Base-by-base conservation (phyloP, 2,888 invertebrate species). In the Catocala sponsa region DNA sequence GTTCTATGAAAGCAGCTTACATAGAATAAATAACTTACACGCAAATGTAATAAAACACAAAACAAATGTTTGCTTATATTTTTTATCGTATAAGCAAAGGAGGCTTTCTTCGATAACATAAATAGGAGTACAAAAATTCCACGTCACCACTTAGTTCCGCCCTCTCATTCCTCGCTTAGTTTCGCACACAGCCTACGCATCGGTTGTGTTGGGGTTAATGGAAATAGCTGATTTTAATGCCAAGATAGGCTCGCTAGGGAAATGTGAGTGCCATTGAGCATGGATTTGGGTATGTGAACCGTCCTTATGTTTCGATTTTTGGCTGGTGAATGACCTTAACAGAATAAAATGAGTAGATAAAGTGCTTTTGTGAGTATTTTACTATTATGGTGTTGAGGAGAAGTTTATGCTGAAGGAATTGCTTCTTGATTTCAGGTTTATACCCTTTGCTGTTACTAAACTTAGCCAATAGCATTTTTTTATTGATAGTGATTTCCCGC, bases 211-310 rank as follows among this genome's bases (percentile, higher is more conserved):
- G 41, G 72, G 63, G 68, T 74, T 79, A 80, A 81, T 78, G 82
- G 77, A 76, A 79, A 76, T 80, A 79, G 80, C 78, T 76, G 84
- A 84, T 84, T 83, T 78, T 75, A 80, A 80, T 78, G 80, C 59
- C 47, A 56, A 68, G 82, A 84, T 83, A 81, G 76, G 74, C 53
- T 58, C 58, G 50, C 57, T 63, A 54, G 67, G 72, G 72, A 70
- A 75, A 72, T 75, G 61, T 61, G 55, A 66, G 61, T 47, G 68
- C 65, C 64, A 63, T 72, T 66, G 60, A 68, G 59, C 66, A 56
- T 38, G 59, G 58, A 72, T 64, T 58, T 49, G 62, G 57, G 59
- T 56, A 47, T 53, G 59, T 55, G 42, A 51, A 41, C 47, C 61
- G 60, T 52, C 48, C 71, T 68, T 65, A 63, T 58, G 60, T 61